Evolutionary conservation across 2,888 invertebrate species (phyloP).

Genomic region (Choristoneura rosaceana): DNA sequence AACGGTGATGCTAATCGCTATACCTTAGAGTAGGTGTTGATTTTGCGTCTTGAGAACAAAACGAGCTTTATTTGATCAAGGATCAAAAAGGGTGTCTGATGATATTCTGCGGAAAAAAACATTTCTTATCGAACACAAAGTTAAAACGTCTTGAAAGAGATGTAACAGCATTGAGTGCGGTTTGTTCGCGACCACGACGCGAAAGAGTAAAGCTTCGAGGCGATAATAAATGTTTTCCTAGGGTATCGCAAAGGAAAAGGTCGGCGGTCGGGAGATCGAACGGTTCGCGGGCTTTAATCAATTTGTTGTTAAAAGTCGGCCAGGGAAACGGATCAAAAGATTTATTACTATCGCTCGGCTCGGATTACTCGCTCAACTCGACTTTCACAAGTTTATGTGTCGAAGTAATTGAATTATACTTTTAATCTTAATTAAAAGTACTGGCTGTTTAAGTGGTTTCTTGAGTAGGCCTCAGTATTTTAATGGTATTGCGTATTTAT

Average conservation of each 20-base stretch:
- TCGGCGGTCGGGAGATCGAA: conserved; percentile 42
- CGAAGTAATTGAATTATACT: conserved; percentile 26
- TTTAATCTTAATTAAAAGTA: conserved; percentile 27
- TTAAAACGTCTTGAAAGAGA: conserved; percentile 26
- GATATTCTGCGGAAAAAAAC: not conserved
- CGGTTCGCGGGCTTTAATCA: conserved; percentile 42
- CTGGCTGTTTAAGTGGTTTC: not conserved
- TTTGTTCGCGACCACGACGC: conserved; percentile 21
- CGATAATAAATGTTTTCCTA: conserved; percentile 42
- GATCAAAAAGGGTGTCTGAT: not conserved
- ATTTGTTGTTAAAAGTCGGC: conserved; percentile 44
- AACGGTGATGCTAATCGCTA: too few relatives aligned
- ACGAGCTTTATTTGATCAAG: not conserved
- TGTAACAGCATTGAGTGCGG: conserved; percentile 22
- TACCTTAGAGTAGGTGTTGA: not conserved
- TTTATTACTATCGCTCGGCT: conserved; percentile 40
- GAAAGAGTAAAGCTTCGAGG: conserved; percentile 22
- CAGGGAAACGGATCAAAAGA: conserved; percentile 44
- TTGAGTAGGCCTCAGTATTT: conserved; percentile 1
- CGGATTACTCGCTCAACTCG: conserved; percentile 35
- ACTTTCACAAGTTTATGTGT: conserved; percentile 31
- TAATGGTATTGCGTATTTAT: conserved; percentile 1
- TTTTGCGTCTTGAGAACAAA: not conserved
- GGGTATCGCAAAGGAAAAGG: conserved; percentile 36
- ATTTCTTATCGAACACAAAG: conserved; percentile 1